Evolutionary conservation across 2,797 vertebrate species (phyloP), one percentile per base, ranked within the genome.

Genomic region (Erpetoichthys calabaricus): DNA sequence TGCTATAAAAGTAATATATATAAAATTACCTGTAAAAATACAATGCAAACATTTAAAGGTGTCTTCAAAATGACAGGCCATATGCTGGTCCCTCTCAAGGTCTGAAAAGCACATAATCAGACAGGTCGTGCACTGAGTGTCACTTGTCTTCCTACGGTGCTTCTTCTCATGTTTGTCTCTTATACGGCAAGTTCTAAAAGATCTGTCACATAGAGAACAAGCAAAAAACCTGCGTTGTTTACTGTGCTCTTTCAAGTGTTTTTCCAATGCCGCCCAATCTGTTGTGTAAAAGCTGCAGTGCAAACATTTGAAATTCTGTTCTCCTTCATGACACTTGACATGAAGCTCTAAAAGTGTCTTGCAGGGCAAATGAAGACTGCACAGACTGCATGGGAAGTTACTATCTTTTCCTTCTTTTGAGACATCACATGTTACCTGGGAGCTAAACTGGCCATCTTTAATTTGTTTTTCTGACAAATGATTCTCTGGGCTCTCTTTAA

Each of bases 181-280:
- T 42, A 65, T 60, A 58, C 62, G 64, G 7, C 50, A 59, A n/a
- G 53, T 70, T 45, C 62, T 42, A 44, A 70, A 78, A 45, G 47
- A 59, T 50, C 62, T 68, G 59, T 58, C 51, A 54, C 67, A 68
- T 10, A 63, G 7, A 8, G 65, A 49, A 63, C 63, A 63, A 45
- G 63, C 56, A 53, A 45, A 67, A 25, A 47, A 60, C 68, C 59
- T 67, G 49, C 63, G 63, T 45, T 65, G 41, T n/a, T 1, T 8
- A 8, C 64, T 61, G 45, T 62, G 66, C 25, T 60, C 60, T 59
- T 63, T 73, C 65, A 81, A 78, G 54, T 79, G 69, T 8, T 60
- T 70, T 67, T 83, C 75, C 71, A 76, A 73, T 59, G 70, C 68
- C 7, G 60, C 63, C 76, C 73, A 81, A 4, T 72, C 68, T 45